These are phyloP conservation scores for Ia io DNA, from an alignment of 2,113 vertebrate species.

Conservation along the genomic window DNA sequence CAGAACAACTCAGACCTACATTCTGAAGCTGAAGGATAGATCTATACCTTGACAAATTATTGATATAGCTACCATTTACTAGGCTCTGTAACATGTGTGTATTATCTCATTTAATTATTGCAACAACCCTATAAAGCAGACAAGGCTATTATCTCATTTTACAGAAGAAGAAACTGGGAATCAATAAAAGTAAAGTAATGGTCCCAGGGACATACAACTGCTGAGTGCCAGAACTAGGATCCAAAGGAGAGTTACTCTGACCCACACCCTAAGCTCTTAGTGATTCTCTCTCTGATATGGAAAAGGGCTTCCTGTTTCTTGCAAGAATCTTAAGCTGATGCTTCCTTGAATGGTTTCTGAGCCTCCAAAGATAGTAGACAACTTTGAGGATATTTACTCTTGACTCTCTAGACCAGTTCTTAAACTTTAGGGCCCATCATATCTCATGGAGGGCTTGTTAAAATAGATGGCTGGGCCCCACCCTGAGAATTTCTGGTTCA, in stretches of 20 bases:
- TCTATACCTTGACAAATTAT: neutral
- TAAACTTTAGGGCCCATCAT: neutral
- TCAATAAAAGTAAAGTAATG: neutral
- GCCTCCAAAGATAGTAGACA: neutral
- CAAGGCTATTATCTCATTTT: neutral
- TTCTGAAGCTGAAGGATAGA: slow-evolving; percentile 23
- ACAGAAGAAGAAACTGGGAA: slow-evolving; percentile 18
- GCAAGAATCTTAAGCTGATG: slow-evolving; percentile 4
- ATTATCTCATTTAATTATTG: slow-evolving; percentile 3
- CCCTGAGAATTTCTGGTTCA: neutral
- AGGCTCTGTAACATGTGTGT: neutral
- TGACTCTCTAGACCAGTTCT: neutral
- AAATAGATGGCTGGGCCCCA: neutral
- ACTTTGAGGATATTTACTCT: neutral
- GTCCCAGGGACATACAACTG: neutral
- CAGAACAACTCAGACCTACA: neutral
- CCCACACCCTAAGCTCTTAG: neutral
- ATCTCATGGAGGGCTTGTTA: neutral
- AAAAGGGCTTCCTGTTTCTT: neutral
- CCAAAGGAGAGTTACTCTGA: neutral
- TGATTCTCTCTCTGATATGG: neutral
- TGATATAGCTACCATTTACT: neutral
- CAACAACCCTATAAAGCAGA: neutral
- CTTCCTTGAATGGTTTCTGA: neutral
- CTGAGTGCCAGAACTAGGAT: neutral